Conservation (phyloP, 2,888 invertebrate genomes). For the Limnephilus rhombicus region DNA sequence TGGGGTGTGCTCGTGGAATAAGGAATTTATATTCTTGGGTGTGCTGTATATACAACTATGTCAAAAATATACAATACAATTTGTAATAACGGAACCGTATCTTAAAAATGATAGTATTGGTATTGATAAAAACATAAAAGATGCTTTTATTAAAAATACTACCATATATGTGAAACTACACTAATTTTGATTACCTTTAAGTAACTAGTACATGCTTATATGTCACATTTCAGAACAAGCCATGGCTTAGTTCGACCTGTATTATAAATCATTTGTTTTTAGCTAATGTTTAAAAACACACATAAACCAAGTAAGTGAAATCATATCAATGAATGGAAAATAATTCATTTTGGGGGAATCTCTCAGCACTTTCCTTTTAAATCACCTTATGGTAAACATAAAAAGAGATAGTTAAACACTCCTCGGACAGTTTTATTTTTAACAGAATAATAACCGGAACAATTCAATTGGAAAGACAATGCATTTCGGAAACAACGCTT, state of each 20-base stretch:
- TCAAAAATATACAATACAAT: too few species aligned
- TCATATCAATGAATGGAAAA: not conserved
- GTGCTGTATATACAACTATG: too few species aligned
- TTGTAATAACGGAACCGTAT: too few species aligned
- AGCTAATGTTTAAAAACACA: not conserved
- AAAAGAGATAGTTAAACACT: not conserved
- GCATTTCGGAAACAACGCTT: not conserved
- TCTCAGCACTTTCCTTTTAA: not conserved
- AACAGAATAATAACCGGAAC: not conserved
- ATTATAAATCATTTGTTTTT: not conserved
- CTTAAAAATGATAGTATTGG: too few species aligned
- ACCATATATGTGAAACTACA: too few species aligned
- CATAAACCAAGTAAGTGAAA: not conserved
- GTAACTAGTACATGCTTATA: too few species aligned
- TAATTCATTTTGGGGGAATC: not conserved
- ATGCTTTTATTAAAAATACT: too few species aligned
- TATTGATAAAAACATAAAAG: too few species aligned
- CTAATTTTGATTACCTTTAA: too few species aligned
- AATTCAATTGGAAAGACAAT: constrained; percentile 1
- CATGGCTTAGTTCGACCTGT: not conserved
- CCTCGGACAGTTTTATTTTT: not conserved
- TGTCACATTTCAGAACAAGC: not conserved
- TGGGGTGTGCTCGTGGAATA: too few species aligned
- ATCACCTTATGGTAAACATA: not conserved
- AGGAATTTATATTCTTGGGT: too few species aligned